These are phyloP conservation scores for Zosterops hypoxanthus DNA, from an alignment of 2,113 vertebrate species.

Conservation along the genomic window DNA sequence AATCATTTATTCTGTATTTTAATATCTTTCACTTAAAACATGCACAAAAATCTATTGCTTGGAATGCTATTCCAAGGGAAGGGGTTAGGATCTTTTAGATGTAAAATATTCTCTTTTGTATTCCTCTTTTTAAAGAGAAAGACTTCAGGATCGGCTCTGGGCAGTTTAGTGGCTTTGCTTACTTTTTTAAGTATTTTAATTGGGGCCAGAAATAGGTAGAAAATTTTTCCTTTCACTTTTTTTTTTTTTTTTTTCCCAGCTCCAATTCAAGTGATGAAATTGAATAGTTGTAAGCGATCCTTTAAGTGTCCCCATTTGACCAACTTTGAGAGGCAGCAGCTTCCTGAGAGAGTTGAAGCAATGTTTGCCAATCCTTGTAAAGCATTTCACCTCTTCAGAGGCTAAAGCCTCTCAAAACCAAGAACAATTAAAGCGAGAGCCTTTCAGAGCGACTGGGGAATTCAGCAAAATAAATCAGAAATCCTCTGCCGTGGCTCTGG, in stretches of 20 bases:
- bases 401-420: constrained; percentile 81
- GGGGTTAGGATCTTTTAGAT: not conserved
- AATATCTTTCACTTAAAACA: constrained; percentile 51
- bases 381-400: constrained; percentile 80
- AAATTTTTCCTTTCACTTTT: not conserved
- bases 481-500: constrained; percentile 76
- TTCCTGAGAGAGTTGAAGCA: constrained; percentile 65
- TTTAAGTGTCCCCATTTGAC: constrained; percentile 56
- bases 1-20: constrained; percentile 58
- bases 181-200: constrained; percentile 18
- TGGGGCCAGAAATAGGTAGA: not conserved
- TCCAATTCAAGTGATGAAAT: constrained; percentile 11
- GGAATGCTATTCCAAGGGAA: not conserved
- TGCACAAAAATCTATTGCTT: not conserved
- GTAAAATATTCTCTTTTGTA: not conserved
- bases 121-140: constrained; percentile 11
- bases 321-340: constrained; percentile 63
- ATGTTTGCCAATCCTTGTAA: constrained; percentile 77
- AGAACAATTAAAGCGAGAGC: constrained; percentile 84
- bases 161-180: not conserved
- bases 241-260: not conserved
- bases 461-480: constrained; percentile 84
- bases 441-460: constrained; percentile 79
- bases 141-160: not conserved
- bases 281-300: constrained; percentile 38